Base-by-base conservation (phyloP, 2,797 vertebrate species). In the Toxotes lorentzi region DNA sequence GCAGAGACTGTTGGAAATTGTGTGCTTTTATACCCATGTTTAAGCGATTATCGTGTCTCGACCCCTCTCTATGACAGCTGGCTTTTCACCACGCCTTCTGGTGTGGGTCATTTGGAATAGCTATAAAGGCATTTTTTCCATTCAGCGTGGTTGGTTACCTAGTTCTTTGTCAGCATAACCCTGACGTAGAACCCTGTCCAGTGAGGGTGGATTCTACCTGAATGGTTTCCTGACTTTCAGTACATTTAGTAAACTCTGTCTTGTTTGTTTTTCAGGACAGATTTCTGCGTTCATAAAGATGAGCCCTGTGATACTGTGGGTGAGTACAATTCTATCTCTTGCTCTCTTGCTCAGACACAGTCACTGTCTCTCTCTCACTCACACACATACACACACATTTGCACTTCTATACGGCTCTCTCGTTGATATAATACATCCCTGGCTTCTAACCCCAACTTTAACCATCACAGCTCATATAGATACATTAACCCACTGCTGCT, bases 251-350 rank as follows among this genome's bases (percentile, higher is more conserved):
- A 38, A 68, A 32, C 59, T 45, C 19, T 73, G 8, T 69, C 10
- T 47, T 89, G 85, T 92, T 91, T 71, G 83, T 94, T 92, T 94
- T 94, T 75, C 87, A 99, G 98, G 96, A 99, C 98, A 78, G 97
- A 99, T 94, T 99, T 99, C 95, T 99, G 98, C 64, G 98, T 99
- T 71, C 97, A 99, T 93, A 99, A 99, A 95, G 96, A 99, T 5
- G 97, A 98, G 76, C 98, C 98, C 0, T 99, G 98, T 84, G 98
- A 99, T 87, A 99, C 98, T n/a, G 98, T 99, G 56, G 98, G 98
- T 99, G 94, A 98, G 98, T 98, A 82, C 53, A 4, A 13, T 19
- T 24, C 5, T 45, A 9, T 62, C 21, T 45, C 12, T 19, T 10
- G 34, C 7, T 50, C 24, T 57, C 24, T 79, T 21, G 19, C 38